phyloP scores from a whole-genome alignment of 53 echinoderm and acorn worm genomes.

The Temnopleurus reevesii region DNA sequence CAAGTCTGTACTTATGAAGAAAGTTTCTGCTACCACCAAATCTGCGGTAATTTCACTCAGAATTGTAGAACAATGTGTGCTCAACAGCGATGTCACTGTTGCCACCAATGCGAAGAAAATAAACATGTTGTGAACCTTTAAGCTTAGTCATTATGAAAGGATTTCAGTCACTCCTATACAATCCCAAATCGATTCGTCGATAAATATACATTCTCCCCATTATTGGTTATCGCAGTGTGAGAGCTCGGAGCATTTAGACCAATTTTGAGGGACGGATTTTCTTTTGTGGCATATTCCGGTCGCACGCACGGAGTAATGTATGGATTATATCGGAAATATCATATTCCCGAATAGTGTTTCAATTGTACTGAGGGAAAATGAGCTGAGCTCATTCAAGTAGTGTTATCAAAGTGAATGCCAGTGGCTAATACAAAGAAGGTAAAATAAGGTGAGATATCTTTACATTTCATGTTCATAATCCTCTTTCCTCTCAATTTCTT shows the following conservation, averaged over 20 bases:
- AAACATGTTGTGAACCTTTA: neutral
- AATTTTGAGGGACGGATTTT: neutral
- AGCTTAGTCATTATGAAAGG: neutral
- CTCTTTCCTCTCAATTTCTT: too few species aligned
- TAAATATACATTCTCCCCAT: neutral
- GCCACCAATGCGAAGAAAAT: neutral
- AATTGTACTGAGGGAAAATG: neutral
- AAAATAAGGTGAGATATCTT: too few species aligned
- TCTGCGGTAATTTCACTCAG: too few species aligned
- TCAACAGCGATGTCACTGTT: too few species aligned
- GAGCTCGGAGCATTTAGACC: neutral
- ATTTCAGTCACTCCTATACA: neutral
- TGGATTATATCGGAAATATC: too few species aligned
- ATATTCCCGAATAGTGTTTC: neutral
- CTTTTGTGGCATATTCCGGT: too few species aligned
- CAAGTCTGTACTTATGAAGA: too few species aligned
- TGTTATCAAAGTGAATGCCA: too few species aligned
- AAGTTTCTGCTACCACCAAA: too few species aligned
- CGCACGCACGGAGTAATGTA: too few species aligned
- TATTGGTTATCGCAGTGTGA: neutral
- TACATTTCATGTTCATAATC: too few species aligned
- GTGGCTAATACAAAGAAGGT: neutral
- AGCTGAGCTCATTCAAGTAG: neutral
- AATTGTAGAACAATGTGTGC: too few species aligned
- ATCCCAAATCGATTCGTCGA: conserved; percentile 9